Conservation (phyloP, 2,113 vertebrate genomes). For the Gambusia affinis region DNA sequence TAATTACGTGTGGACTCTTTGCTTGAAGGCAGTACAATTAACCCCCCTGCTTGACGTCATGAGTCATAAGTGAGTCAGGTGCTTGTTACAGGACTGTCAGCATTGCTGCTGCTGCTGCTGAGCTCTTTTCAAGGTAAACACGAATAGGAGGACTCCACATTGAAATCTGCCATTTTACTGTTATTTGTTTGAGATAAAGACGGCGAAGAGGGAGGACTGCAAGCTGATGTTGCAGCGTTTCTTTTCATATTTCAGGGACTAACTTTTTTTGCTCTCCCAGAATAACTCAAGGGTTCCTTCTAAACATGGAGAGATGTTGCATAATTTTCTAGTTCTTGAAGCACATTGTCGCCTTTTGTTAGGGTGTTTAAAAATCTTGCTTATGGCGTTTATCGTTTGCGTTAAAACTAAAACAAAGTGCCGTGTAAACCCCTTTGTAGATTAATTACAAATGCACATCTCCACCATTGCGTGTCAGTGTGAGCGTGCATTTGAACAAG, state of each 20-base stretch:
- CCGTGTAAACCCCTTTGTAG: background rate
- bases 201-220: background rate
- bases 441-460: background rate
- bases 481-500: background rate
- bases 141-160: constrained; percentile 16
- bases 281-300: background rate
- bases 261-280: background rate
- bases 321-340: too few relatives aligned
- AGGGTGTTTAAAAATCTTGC: background rate
- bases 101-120: constrained; percentile 1
- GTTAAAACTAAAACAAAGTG: background rate
- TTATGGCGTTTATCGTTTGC: background rate
- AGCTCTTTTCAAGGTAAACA: constrained; percentile 35
- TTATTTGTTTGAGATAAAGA: constrained; percentile 10
- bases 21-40: constrained; percentile 29
- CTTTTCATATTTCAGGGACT: background rate
- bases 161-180: background rate
- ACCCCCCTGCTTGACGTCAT: constrained; percentile 19
- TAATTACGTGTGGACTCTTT: constrained; percentile 19
- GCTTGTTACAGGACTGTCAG: constrained; percentile 20
- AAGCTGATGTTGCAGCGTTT: background rate
- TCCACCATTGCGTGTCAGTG: background rate
- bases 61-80: constrained; percentile 54
- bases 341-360: too few relatives aligned
- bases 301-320: too few relatives aligned